Base-by-base conservation (phyloP, 2,113 vertebrate genomes). In the Pseudonaja textilis region DNA sequence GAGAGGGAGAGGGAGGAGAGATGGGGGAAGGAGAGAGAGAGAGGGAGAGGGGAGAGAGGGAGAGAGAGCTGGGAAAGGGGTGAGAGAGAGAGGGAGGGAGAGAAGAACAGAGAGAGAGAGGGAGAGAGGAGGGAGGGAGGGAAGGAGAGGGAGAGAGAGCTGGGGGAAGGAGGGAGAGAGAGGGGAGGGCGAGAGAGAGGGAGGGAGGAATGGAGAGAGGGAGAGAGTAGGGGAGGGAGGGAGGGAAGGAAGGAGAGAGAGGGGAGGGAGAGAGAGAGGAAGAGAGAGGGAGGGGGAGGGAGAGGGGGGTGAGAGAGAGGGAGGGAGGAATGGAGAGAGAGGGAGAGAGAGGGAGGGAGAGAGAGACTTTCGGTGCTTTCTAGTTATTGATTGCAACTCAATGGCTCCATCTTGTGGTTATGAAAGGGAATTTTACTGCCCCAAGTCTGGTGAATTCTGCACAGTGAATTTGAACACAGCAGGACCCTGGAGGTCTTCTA, bases 401-500 rank as follows among this genome's bases (percentile, higher is more conserved):
- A 89, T 50, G 55, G 69, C 95, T 94, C 96, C 96, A 95, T 61
- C 96, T 96, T 14, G 91, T 59, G 69, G 90, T 34, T 81, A 34
- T 14, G 20, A 54, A 81, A n/a, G 8, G 8, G 94, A 96, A 91
- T 25, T 87, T 87, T 22, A 16, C 11, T 18, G 59, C 22, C 22
- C 42, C 18, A 34, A 12, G 3, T 55, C 54, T 23, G 14, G 20
- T 34, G 20, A 89, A 89, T 57, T 25, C 20, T 55, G 29, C 64
- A 14, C 11, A 34, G 64, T 57, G 56, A 57, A 22, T 57, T 22
- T 5, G 54, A 55, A 57, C 6, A 2, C 56, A 57, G 56, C 22
- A 0, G 1, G 56, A 57, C 11, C 54, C 18, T 55, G 54, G 55
- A 18, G 22, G 3, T 57, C 56, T 57, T 57, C 22, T 57, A 22